Percentiles rank a stretch among this genome's conserved stretches.
Evolutionary conservation across 2,888 invertebrate species (phyloP).

Genomic region (Furcula furcula): DNA sequence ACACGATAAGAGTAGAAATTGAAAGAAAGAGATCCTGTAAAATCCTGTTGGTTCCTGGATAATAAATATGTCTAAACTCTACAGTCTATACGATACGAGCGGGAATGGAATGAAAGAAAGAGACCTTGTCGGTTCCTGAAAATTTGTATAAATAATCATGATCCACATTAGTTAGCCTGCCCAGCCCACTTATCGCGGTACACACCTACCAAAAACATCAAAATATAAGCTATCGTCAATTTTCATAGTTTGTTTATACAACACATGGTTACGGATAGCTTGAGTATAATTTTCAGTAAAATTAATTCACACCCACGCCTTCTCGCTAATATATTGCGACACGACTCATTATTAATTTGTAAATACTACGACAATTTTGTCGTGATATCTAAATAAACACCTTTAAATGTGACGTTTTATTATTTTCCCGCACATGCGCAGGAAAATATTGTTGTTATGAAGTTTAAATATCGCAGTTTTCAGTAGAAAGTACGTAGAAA

Average conservation of each 20-base stretch:
- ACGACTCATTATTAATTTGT: slow-evolving; percentile 54
- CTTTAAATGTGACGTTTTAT: slow-evolving; percentile 37
- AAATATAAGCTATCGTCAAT: too few species aligned
- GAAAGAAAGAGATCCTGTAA: too few species aligned
- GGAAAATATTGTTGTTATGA: background rate
- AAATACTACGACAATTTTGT: slow-evolving; percentile 51
- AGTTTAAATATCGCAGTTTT: too few species aligned
- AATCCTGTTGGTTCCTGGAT: too few species aligned
- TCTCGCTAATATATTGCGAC: slow-evolving; percentile 42
- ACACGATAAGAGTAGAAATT: too few species aligned
- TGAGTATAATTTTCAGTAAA: slow-evolving; percentile 28
- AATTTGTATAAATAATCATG: background rate
- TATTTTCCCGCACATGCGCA: slow-evolving; percentile 24
- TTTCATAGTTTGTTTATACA: too few species aligned
- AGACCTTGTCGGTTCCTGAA: too few species aligned
- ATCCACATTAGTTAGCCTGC: slow-evolving; percentile 5
- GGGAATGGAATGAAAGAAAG: too few species aligned
- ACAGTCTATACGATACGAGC: too few species aligned
- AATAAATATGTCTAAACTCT: too few species aligned
- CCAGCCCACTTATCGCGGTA: background rate
- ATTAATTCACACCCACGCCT: slow-evolving; percentile 55
- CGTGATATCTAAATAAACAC: slow-evolving; percentile 68
- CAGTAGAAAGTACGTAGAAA: too few species aligned
- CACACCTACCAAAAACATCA: slow-evolving; percentile 11
- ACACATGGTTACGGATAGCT: slow-evolving; percentile 8